A percentile compares a stretch with the other conserved stretches of the same genome.
phyloP scores from a whole-genome alignment of 1,140 invertebrate species.

The Zaprionus tsacasi region DNA sequence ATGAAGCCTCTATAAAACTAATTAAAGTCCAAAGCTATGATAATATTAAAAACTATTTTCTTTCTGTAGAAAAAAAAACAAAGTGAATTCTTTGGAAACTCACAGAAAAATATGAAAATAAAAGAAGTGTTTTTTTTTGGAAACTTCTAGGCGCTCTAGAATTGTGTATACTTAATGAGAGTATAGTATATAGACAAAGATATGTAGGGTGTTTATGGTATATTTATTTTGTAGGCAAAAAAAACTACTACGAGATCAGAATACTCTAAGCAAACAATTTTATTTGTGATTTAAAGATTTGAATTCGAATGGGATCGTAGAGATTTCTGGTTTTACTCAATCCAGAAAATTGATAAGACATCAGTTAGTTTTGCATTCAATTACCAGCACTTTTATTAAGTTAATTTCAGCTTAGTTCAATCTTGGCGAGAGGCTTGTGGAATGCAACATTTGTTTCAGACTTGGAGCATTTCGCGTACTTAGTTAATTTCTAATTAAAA shows the following conservation, averaged over 20 bases:
- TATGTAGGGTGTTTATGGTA: no score
- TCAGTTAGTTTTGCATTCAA: slow-evolving; percentile 25
- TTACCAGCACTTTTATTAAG: slow-evolving; percentile 30
- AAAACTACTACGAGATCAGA: no score
- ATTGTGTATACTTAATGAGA: no score
- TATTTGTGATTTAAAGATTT: no score
- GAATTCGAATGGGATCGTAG: background rate
- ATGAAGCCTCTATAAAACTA: slow-evolving; percentile 28
- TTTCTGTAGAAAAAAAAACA: slow-evolving; percentile 58
- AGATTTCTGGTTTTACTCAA: no score
- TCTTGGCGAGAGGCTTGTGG: slow-evolving; percentile 58
- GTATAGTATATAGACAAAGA: no score
- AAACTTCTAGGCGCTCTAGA: background rate
- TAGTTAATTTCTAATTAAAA: slow-evolving; percentile 61
- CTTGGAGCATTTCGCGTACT: slow-evolving; percentile 42
- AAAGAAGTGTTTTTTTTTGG: background rate
- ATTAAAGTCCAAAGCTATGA: slow-evolving; percentile 42
- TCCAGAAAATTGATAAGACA: no score
- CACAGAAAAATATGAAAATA: slow-evolving; percentile 64
- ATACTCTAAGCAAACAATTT: no score
- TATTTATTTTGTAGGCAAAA: no score
- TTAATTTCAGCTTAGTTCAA: slow-evolving; percentile 58
- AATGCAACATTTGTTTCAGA: slow-evolving; percentile 65
- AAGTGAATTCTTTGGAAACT: slow-evolving; percentile 46
- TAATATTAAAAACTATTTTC: slow-evolving; percentile 64